Evolutionary conservation across 2,113 vertebrate genomes (phyloP).

Genomic region (Alaudala cheleensis): DNA sequence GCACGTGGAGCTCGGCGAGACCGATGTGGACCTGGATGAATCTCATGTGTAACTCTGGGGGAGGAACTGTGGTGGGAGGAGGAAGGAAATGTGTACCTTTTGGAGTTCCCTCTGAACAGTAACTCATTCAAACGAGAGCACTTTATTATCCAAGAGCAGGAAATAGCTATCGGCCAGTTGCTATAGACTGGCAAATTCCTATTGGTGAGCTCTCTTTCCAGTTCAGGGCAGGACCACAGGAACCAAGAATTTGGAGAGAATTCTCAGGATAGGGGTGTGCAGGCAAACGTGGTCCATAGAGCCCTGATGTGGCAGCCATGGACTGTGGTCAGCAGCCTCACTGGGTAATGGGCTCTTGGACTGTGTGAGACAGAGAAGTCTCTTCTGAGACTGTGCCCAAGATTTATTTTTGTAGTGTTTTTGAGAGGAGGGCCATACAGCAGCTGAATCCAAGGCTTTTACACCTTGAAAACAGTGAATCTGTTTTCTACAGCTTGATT

Average conservation of each 20-base stretch:
- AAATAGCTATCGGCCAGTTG: not conserved
- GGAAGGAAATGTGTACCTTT: not conserved
- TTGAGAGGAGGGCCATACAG: conserved; percentile 1
- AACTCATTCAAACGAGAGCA: conserved; percentile 55
- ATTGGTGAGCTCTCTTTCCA: conserved; percentile 34
- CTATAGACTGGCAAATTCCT: not conserved
- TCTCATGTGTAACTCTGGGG: conserved; percentile 83
- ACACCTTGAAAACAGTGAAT: not conserved
- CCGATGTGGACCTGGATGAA: conserved; percentile 82
- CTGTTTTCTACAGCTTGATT: not conserved
- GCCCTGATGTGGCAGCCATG: conserved; percentile 1
- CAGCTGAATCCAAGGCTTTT: not conserved
- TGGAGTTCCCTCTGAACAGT: not conserved
- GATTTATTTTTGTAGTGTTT: conserved; percentile 75
- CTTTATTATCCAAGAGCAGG: conserved; percentile 59
- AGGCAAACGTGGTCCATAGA: not conserved
- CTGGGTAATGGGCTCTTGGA: not conserved
- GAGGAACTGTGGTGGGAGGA: not conserved
- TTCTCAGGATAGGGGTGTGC: conserved; percentile 16
- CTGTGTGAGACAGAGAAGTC: not conserved
- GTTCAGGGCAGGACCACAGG: conserved; percentile 25
- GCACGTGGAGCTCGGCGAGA: conserved; percentile 80
- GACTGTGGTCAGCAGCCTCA: not conserved
- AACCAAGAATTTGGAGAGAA: conserved; percentile 30
- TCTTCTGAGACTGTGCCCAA: conserved; percentile 39